phyloP scores from a whole-genome alignment of 2,888 invertebrate species.

The Mactromeris polynyma region DNA sequence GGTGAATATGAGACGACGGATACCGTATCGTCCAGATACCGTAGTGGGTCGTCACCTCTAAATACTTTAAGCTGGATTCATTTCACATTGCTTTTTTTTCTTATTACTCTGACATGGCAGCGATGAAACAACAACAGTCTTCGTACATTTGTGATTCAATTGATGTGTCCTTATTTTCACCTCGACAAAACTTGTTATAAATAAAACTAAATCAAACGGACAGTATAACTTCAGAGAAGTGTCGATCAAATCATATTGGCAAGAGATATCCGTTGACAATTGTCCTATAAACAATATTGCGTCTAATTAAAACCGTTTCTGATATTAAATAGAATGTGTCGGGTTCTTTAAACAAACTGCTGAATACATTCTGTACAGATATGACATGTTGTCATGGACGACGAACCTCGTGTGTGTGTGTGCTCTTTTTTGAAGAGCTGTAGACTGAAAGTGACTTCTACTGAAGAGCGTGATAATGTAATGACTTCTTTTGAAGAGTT shows the following conservation, averaged over 20 bases:
- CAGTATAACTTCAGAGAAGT: neutral
- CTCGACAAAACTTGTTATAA: neutral
- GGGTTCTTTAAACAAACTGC: neutral
- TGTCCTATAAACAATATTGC: neutral
- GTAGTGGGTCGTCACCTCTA: neutral
- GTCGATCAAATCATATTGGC: neutral
- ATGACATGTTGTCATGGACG: neutral
- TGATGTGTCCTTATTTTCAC: neutral
- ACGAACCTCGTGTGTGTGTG: neutral
- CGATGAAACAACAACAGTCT: neutral
- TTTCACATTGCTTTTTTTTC: neutral
- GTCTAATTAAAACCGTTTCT: neutral
- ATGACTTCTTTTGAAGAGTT: conserved; percentile 20
- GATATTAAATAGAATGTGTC: conserved; percentile 1
- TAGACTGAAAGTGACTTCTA: neutral
- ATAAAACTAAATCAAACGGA: neutral
- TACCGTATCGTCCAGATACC: neutral
- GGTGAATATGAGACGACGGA: neutral
- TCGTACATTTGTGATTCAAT: neutral
- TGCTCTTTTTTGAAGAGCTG: neutral
- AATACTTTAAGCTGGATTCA: neutral
- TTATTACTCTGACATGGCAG: neutral
- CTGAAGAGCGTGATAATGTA: neutral
- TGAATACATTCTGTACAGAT: neutral
- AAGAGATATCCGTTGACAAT: neutral